Percentiles rank a stretch among this genome's conserved stretches.
These are phyloP conservation scores for Lumbricus terrestris DNA, from an alignment of 2,888 invertebrate genomes.

Conservation along the genomic window DNA sequence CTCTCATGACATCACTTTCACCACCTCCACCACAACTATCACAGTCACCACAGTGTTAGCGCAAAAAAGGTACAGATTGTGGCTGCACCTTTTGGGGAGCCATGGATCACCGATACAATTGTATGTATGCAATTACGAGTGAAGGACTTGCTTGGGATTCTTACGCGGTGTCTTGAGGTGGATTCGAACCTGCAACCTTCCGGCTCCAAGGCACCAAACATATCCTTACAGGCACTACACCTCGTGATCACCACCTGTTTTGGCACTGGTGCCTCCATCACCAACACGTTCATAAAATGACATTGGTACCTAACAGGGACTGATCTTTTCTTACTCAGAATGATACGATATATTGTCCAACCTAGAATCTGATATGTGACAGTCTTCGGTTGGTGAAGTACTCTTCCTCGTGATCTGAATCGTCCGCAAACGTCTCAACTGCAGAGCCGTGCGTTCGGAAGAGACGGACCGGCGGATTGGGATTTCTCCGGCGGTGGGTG, in stretches of 20 bases:
- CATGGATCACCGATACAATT: too few relatives aligned
- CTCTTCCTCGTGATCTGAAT: slow-evolving; percentile 21
- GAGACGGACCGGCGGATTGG: background rate
- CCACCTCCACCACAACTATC: background rate
- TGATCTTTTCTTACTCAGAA: background rate
- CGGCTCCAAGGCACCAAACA: too few relatives aligned
- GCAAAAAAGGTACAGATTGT: too few relatives aligned
- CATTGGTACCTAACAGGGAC: background rate
- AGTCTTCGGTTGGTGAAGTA: slow-evolving; percentile 22
- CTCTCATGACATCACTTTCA: background rate
- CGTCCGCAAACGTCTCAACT: background rate
- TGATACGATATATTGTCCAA: background rate
- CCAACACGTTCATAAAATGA: background rate
- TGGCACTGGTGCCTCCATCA: background rate
- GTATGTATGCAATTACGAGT: too few relatives aligned
- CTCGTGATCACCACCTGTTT: background rate
- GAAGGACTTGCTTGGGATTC: too few relatives aligned
- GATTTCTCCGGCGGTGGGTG: slow-evolving; percentile 13
- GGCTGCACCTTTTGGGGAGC: too few relatives aligned
- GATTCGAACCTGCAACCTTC: too few relatives aligned
- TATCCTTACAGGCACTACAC: too few relatives aligned
- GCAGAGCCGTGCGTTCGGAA: background rate
- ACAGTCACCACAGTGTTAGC: background rate
- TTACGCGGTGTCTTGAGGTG: too few relatives aligned
- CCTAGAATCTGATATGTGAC: slow-evolving; percentile 12